phyloP scores from a whole-genome alignment of 2,888 invertebrate species.

The Dendrolimus pini region DNA sequence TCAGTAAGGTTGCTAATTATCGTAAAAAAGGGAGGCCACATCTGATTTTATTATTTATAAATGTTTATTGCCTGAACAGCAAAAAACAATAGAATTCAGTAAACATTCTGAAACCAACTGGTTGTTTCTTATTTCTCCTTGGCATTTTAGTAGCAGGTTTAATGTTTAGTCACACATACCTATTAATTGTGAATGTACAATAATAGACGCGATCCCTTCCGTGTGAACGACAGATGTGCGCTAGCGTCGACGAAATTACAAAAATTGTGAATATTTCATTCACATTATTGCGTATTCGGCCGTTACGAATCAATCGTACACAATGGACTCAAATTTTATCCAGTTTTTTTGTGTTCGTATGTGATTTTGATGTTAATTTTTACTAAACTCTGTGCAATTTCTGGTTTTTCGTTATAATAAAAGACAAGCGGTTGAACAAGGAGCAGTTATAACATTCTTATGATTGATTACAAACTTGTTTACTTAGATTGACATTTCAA shows the following conservation, averaged over 20 bases:
- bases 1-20: slow-evolving; percentile 27
- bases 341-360: slow-evolving; percentile 62
- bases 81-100: not conserved
- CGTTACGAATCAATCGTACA: slow-evolving; percentile 74
- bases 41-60: slow-evolving; percentile 1
- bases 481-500: slow-evolving; percentile 55
- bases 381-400: slow-evolving; percentile 58
- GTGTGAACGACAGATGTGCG: slow-evolving; percentile 71
- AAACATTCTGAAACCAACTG: not conserved
- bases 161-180: slow-evolving; percentile 19
- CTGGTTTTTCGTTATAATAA: slow-evolving; percentile 53
- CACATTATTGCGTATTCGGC: slow-evolving; percentile 68
- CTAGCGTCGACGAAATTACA: slow-evolving; percentile 55
- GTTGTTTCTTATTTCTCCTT: not conserved
- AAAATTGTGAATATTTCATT: slow-evolving; percentile 74
- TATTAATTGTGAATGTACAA: slow-evolving; percentile 34
- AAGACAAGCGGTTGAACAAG: slow-evolving; percentile 62
- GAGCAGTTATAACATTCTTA: slow-evolving; percentile 67
- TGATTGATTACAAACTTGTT: slow-evolving; percentile 75
- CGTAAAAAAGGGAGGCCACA: slow-evolving; percentile 43
- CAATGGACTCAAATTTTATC: slow-evolving; percentile 66
- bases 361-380: slow-evolving; percentile 71
- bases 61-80: slow-evolving; percentile 1
- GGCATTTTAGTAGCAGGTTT: slow-evolving; percentile 6
- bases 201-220: slow-evolving; percentile 50